These are phyloP conservation scores for Clarias gariepinus DNA, from an alignment of 2,113 vertebrate genomes.

Conservation along the genomic window DNA sequence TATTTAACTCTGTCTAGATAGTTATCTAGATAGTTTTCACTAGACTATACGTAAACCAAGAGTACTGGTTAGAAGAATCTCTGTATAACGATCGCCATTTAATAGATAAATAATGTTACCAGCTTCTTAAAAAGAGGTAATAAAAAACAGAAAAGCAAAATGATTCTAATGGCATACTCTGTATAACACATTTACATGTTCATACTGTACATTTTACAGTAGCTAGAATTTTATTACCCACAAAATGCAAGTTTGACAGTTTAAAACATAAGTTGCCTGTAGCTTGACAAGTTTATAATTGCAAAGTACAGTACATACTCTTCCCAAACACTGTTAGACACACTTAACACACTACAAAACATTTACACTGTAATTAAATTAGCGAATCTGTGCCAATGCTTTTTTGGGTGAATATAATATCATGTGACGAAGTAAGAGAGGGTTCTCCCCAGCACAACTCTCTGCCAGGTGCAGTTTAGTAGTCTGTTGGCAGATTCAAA, in stretches of 20 bases:
- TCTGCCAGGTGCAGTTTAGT: constrained; percentile 11
- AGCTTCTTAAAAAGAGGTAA: neutral
- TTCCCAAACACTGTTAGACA: neutral
- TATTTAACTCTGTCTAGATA: neutral
- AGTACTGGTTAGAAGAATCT: neutral
- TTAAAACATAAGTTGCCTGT: neutral
- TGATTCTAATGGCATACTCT: neutral
- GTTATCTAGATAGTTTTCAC: neutral
- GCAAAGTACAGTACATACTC: neutral
- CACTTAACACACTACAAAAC: neutral
- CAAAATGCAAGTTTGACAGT: neutral
- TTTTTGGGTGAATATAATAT: neutral
- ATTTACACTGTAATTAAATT: neutral
- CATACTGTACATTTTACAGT: neutral
- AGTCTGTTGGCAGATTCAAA: neutral
- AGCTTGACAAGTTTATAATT: neutral
- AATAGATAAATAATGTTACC: neutral
- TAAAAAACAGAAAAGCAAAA: neutral
- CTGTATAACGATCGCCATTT: neutral
- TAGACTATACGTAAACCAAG: neutral
- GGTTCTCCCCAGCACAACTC: neutral
- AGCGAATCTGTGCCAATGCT: neutral
- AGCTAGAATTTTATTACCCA: neutral
- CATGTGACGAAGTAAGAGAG: neutral
- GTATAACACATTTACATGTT: neutral